phyloP scores from a whole-genome alignment of 2,113 vertebrate genomes.

The Spheniscus mendiculus region DNA sequence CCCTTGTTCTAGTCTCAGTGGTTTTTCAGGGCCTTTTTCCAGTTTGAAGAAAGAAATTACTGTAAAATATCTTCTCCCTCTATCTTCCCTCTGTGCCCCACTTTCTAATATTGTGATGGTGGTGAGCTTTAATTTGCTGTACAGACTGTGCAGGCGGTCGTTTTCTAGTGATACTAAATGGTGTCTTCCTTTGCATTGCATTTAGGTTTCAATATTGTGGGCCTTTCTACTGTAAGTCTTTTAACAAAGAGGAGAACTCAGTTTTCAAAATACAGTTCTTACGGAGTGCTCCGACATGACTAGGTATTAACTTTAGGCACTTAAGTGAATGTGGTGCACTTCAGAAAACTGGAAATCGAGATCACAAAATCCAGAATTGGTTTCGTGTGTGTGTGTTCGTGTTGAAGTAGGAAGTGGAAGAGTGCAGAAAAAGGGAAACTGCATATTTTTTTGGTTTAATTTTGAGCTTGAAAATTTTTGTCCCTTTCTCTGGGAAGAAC shows the following conservation, averaged over 20 bases:
- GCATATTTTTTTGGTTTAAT: neutral
- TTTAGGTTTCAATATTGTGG: neutral
- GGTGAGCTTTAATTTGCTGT: neutral
- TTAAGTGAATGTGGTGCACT: neutral
- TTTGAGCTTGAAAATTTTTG: neutral
- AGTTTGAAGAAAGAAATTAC: slow-evolving; percentile 21
- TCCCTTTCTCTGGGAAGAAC: neutral
- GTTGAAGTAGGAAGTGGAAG: neutral
- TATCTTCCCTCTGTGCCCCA: neutral
- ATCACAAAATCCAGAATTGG: neutral
- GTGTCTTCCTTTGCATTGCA: neutral
- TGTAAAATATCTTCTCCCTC: neutral
- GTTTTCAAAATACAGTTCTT: neutral
- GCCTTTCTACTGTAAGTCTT: neutral
- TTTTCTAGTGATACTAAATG: neutral
- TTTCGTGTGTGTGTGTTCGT: neutral
- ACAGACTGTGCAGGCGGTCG: neutral
- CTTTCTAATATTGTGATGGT: neutral
- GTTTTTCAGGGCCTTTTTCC: neutral
- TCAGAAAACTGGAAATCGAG: neutral
- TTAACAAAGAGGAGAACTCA: neutral
- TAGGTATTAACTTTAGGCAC: neutral
- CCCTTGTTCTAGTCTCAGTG: slow-evolving; percentile 8
- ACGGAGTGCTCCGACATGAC: neutral
- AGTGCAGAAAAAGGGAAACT: neutral